Evolutionary conservation across 2,888 invertebrate species (phyloP).

Genomic region (Micoletzkya japonica): DNA sequence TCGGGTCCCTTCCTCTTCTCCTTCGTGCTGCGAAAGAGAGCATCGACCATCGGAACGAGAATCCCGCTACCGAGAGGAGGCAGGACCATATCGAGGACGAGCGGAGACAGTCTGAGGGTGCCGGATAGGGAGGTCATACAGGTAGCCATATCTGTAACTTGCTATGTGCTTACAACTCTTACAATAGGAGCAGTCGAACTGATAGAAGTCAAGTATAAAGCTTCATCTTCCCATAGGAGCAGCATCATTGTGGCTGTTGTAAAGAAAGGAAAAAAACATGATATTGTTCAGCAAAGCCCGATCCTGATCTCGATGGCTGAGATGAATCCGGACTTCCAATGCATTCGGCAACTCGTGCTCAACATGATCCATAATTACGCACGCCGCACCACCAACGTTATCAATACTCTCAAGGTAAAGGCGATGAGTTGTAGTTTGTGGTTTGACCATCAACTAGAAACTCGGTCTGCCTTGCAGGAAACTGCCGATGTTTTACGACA

Average conservation of each 20-base stretch:
- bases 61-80: conserved; percentile 59
- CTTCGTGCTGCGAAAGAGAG: conserved; percentile 57
- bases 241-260: neutral
- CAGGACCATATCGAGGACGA: conserved; percentile 57
- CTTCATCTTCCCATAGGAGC: neutral
- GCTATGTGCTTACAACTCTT: too few relatives aligned
- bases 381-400: conserved; percentile 38
- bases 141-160: too few relatives aligned
- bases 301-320: conserved; percentile 56
- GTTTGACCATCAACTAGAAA: neutral
- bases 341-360: conserved; percentile 60
- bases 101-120: conserved; percentile 60
- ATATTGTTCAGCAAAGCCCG: conserved; percentile 42
- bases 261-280: neutral
- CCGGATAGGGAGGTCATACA: conserved; percentile 56
- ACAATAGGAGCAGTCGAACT: too few relatives aligned
- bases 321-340: conserved; percentile 63
- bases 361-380: conserved; percentile 58
- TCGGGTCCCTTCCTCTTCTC: conserved; percentile 63
- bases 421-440: neutral
- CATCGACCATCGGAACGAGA: conserved; percentile 62
- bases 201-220: neutral
- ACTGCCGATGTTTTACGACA: conserved; percentile 57
- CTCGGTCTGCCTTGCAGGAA: conserved; percentile 1
- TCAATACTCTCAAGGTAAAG: conserved; percentile 38